Conservation (phyloP, 2,113 vertebrate genomes). For the Pelecanus crispus region DNA sequence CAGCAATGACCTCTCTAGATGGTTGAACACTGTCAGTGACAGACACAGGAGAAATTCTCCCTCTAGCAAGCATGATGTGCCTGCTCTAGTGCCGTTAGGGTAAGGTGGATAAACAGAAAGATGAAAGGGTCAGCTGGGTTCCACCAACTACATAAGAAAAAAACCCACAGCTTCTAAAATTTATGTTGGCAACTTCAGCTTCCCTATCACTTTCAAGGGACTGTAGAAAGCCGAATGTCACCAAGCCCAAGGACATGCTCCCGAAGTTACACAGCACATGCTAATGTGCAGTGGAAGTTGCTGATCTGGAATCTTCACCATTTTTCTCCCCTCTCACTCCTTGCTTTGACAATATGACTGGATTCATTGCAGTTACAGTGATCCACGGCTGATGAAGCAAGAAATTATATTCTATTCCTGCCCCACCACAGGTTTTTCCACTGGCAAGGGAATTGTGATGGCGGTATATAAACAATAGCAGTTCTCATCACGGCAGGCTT, state of each 20-base stretch:
- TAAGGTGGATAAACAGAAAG: neutral
- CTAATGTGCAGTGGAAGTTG: neutral
- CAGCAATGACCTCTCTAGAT: neutral
- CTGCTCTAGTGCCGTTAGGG: neutral
- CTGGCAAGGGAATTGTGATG: neutral
- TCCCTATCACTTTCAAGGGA: neutral
- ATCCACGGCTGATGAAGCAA: neutral
- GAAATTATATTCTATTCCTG: neutral
- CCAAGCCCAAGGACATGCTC: neutral
- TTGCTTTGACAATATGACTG: neutral
- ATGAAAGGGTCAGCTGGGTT: neutral
- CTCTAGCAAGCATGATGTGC: neutral
- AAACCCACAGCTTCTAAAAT: neutral
- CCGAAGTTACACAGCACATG: neutral
- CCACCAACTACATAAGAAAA: neutral
- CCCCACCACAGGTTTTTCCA: slow-evolving; percentile 20
- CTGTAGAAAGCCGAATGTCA: neutral
- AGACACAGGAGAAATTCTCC: neutral
- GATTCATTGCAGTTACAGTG: neutral
- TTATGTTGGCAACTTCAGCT: neutral
- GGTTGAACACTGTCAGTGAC: neutral
- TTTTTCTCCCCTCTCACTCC: neutral
- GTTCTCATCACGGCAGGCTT: neutral
- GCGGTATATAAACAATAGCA: neutral
- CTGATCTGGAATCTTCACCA: neutral